phyloP scores from a whole-genome alignment of 2,113 vertebrate species.

The Lathamus discolor region DNA sequence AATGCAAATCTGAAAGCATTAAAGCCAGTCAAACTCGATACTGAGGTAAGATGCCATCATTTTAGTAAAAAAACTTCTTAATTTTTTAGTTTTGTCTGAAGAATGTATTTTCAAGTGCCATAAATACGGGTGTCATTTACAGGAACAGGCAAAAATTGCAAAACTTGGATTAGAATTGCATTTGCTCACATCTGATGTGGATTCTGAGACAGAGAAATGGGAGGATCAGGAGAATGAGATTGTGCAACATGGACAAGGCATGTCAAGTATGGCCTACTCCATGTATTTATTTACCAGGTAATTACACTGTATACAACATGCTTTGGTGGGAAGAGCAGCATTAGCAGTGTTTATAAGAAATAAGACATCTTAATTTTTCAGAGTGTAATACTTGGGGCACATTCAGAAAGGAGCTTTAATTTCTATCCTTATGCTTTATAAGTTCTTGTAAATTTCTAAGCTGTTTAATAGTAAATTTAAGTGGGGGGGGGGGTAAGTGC shows the following conservation, averaged over 20 bases:
- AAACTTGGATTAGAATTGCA: conserved; percentile 93
- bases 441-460: background rate
- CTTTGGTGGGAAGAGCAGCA: background rate
- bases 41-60: conserved; percentile 83
- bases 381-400: background rate
- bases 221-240: conserved; percentile 92
- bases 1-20: conserved; percentile 87
- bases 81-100: background rate
- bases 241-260: conserved; percentile 83
- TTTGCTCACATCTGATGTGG: conserved; percentile 88
- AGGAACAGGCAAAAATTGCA: conserved; percentile 93
- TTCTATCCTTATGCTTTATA: background rate
- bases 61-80: background rate
- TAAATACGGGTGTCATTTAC: conserved; percentile 27
- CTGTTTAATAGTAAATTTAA: background rate
- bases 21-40: conserved; percentile 90
- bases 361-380: background rate
- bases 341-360: background rate
- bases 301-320: background rate
- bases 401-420: background rate
- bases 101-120: background rate
- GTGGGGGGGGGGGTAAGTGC: fast-evolving
- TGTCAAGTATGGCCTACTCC: conserved; percentile 93
- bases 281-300: conserved; percentile 98
- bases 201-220: conserved; percentile 93